phyloP scores from a whole-genome alignment of 2,888 invertebrate genomes.

The Disparrhopalites patrizii region DNA sequence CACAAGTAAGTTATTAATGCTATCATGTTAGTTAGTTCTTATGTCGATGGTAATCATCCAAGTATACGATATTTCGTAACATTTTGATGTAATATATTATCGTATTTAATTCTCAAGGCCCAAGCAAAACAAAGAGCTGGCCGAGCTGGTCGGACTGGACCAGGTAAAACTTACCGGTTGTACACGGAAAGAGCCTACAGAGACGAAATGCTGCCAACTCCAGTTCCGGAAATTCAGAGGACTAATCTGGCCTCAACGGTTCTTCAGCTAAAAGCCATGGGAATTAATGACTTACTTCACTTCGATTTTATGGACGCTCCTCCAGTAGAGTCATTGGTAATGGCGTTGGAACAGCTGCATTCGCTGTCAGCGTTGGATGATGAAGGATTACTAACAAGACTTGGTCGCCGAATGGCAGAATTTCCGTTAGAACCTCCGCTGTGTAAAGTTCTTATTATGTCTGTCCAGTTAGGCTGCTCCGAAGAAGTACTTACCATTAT shows the following conservation, averaged over 20 bases:
- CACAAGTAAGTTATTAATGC: slow-evolving; percentile 62
- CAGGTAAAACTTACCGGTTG: slow-evolving; percentile 93
- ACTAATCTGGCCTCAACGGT: slow-evolving; percentile 96
- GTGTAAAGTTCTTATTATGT: slow-evolving; percentile 99
- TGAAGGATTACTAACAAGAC: slow-evolving; percentile 76
- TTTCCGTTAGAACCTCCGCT: slow-evolving; percentile 97
- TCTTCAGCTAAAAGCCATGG: slow-evolving; percentile 97
- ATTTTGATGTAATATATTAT: too few relatives aligned
- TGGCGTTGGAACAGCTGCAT: slow-evolving; percentile 95
- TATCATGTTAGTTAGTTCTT: background rate
- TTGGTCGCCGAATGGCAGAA: slow-evolving; percentile 93
- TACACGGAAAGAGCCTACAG: slow-evolving; percentile 98
- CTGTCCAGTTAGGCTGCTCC: slow-evolving; percentile 92
- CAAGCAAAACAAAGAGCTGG: slow-evolving; percentile 97
- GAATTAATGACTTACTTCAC: slow-evolving; percentile 94
- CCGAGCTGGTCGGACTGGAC: slow-evolving; percentile 94
- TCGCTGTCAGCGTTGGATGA: slow-evolving; percentile 95
- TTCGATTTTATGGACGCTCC: slow-evolving; percentile 99
- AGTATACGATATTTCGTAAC: too few relatives aligned
- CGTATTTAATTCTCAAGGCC: slow-evolving; percentile 59
- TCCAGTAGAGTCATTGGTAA: slow-evolving; percentile 93
- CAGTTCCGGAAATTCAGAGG: slow-evolving; percentile 97
- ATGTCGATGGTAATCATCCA: too few relatives aligned
- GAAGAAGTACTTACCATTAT: slow-evolving; percentile 98
- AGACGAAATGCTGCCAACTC: slow-evolving; percentile 97